Conservation (phyloP, 2,113 vertebrate species). For the Neoarius graeffei region DNA sequence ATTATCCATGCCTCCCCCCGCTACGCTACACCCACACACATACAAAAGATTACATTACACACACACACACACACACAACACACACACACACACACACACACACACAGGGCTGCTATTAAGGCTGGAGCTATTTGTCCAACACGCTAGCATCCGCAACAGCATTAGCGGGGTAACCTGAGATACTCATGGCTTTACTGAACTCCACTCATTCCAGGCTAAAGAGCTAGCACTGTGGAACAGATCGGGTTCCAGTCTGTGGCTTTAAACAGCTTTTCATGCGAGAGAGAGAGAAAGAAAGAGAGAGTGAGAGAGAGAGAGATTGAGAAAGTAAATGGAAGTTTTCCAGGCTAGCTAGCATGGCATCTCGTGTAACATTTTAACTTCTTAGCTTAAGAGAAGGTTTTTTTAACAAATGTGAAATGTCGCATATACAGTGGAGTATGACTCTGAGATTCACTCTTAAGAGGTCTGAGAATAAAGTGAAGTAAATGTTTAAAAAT, state of each 20-base stretch:
- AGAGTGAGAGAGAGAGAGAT: background rate
- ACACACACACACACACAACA: slow-evolving; percentile 51
- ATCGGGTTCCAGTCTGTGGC: slow-evolving; percentile 75
- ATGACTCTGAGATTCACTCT: background rate
- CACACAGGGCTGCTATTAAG: slow-evolving; percentile 74
- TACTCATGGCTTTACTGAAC: slow-evolving; percentile 60
- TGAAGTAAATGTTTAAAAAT: background rate
- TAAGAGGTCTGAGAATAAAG: background rate
- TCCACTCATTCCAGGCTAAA: slow-evolving; percentile 67
- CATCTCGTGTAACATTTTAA: background rate
- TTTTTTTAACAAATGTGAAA: background rate
- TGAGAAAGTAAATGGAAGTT: background rate
- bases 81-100: slow-evolving; percentile 54
- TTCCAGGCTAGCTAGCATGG: background rate
- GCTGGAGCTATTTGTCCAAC: slow-evolving; percentile 84
- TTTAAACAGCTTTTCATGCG: slow-evolving; percentile 70
- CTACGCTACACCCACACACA: slow-evolving; percentile 63
- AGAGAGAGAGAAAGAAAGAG: background rate
- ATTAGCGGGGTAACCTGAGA: slow-evolving; percentile 87
- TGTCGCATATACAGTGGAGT: background rate
- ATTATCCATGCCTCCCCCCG: slow-evolving; percentile 73
- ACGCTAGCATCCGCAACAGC: slow-evolving; percentile 87
- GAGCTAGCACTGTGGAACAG: slow-evolving; percentile 65
- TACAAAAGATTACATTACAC: slow-evolving; percentile 56
- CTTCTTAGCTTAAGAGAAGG: background rate